A percentile compares a stretch with the other conserved stretches of the same genome.
Conservation (phyloP, 1,140 invertebrate genomes). For the Lerema accius region DNA sequence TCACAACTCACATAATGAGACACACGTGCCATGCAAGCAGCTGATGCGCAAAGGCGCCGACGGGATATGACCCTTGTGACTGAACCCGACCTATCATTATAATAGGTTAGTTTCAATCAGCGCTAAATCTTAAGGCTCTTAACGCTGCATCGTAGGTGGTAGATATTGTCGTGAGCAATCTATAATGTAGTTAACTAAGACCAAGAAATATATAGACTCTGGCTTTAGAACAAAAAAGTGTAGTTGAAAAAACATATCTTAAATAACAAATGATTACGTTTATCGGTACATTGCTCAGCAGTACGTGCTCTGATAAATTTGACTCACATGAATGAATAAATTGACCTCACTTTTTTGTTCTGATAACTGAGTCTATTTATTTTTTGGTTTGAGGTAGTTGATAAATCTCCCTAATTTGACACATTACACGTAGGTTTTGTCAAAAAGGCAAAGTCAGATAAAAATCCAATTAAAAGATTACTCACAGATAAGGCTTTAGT, state of each 20-base stretch:
- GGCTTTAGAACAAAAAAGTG: too few species aligned
- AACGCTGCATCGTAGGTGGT: neutral
- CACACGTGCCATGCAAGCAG: constrained; percentile 48
- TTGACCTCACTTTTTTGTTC: too few species aligned
- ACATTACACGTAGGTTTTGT: constrained; percentile 19
- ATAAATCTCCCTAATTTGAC: constrained; percentile 38
- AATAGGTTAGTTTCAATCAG: constrained; percentile 53
- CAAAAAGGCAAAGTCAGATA: constrained; percentile 14
- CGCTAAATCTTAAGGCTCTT: constrained; percentile 24
- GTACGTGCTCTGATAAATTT: too few species aligned
- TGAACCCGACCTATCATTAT: constrained; percentile 40
- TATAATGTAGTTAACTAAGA: too few species aligned
- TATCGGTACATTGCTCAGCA: too few species aligned
- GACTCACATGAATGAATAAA: too few species aligned
- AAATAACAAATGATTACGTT: too few species aligned
- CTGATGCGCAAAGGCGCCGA: constrained; percentile 53
- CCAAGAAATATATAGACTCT: too few species aligned
- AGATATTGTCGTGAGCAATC: neutral
- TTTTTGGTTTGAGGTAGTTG: too few species aligned
- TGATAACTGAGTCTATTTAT: too few species aligned
- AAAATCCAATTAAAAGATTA: constrained; percentile 13
- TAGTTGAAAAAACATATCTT: too few species aligned
- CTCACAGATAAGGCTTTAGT: neutral
- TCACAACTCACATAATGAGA: constrained; percentile 20
- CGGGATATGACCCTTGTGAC: constrained; percentile 40